phyloP scores from a whole-genome alignment of 2,113 vertebrate genomes.

The Pao palembangensis region DNA sequence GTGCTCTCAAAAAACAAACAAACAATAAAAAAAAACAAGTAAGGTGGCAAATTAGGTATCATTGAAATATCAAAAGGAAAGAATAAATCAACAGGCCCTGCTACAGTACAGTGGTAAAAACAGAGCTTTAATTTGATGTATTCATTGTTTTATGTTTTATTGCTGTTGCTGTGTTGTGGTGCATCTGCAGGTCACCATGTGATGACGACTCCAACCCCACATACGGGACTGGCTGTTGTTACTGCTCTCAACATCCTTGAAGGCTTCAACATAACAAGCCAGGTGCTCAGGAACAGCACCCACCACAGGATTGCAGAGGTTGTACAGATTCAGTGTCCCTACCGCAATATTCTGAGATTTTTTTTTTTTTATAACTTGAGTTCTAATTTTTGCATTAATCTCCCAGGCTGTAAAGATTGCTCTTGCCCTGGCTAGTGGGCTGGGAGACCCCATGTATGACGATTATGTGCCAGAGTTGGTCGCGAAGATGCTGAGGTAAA shows the following conservation, averaged over 20 bases:
- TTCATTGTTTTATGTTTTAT: background rate
- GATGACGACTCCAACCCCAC: constrained; percentile 85
- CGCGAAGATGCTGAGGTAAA: constrained; percentile 87
- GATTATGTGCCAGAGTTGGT: constrained; percentile 76
- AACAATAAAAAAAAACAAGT: too few relatives aligned
- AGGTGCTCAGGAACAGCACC: constrained; percentile 76
- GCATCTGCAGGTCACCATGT: constrained; percentile 83
- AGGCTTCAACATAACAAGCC: constrained; percentile 88
- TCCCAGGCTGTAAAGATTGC: constrained; percentile 89
- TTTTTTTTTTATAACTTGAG: background rate
- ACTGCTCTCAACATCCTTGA: constrained; percentile 94
- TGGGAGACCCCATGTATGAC: constrained; percentile 88
- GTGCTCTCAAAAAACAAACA: constrained; percentile 63
- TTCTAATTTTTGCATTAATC: background rate
- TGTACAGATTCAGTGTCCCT: constrained; percentile 12
- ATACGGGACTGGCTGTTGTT: constrained; percentile 87
- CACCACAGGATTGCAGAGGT: constrained; percentile 95
- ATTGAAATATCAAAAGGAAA: too few relatives aligned
- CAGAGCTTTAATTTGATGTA: too few relatives aligned
- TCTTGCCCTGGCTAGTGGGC: constrained; percentile 82
- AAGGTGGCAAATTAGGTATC: too few relatives aligned
- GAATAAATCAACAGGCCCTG: too few relatives aligned
- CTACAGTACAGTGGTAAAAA: too few relatives aligned
- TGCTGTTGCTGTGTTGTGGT: background rate
- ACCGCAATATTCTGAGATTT: background rate